Conservation (phyloP, 2,888 invertebrate species). For the Euzophera pinguis region DNA sequence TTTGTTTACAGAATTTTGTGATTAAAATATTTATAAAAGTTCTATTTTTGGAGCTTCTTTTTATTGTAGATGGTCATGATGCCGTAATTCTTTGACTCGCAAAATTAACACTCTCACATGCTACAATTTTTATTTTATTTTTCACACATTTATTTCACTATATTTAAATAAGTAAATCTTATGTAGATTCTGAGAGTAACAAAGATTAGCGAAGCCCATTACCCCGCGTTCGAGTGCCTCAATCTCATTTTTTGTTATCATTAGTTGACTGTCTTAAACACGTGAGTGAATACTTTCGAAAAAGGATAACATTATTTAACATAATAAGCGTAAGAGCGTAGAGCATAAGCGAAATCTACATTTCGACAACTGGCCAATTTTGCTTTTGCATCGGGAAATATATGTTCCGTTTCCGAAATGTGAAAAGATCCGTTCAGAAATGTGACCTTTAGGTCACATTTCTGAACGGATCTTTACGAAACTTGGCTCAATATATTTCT, state of each 20-base stretch:
- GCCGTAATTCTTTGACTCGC: too few relatives aligned
- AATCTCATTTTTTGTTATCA: conserved; percentile 71
- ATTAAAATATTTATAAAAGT: neutral
- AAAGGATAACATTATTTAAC: conserved; percentile 30
- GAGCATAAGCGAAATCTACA: too few relatives aligned
- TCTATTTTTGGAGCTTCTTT: neutral
- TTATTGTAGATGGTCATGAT: neutral
- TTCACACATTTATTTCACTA: neutral
- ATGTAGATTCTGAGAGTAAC: conserved; percentile 8
- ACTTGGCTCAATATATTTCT: too few relatives aligned
- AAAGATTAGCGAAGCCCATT: conserved; percentile 10
- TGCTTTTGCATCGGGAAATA: too few relatives aligned
- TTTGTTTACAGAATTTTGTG: conserved; percentile 2
- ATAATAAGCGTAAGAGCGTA: too few relatives aligned
- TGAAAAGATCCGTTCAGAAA: too few relatives aligned
- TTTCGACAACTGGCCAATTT: too few relatives aligned
- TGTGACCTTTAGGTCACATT: too few relatives aligned
- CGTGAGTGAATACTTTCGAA: conserved; percentile 21
- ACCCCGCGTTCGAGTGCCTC: conserved; percentile 22
- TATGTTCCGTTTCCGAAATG: too few relatives aligned
- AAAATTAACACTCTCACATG: too few relatives aligned
- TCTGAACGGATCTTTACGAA: too few relatives aligned
- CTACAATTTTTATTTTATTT: neutral
- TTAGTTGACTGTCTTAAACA: conserved; percentile 50
- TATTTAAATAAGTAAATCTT: conserved; percentile 4